Evolutionary conservation across 2,888 invertebrate species (phyloP), one percentile per base, ranked within the genome.

Genomic region (Tetheella fluctuosa): DNA sequence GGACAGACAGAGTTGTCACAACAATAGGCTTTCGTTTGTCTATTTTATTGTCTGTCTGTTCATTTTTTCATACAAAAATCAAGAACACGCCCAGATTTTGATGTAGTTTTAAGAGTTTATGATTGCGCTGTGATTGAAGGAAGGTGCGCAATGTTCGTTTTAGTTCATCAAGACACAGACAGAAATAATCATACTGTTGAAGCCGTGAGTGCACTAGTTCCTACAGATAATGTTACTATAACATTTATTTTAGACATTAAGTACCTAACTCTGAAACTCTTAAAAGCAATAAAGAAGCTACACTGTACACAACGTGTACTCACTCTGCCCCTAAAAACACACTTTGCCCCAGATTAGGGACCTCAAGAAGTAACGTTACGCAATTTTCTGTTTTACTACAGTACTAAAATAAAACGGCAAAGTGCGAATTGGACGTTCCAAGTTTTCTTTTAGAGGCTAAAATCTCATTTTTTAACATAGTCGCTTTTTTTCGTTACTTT

Each of bases 371-470:
- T 57, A 61, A 71, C 65, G 63, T 55, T 55, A 48, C 65, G 71
- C 69, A 71, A 71, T 74, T 71, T 65, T 57, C 48, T 63, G 61
- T 69, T 72, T 71, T 74, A 73, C 61, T 67, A 65, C 64, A 34
- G 42, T 37, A 63, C 60, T 63, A 60, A 61, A 59, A 54, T 15
- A 54, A 52, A 61, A 58, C 53, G 52, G 48, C 30, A 42, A 62
- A 57, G 59, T 66, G 69, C 23, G 57, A 67, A 71, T 57, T 42
- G 62, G 57, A 17, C 53, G 34, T 34, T 54, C 59, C 57, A 13
- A 54, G 39, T 55, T 55, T 55, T 55, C 34, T 34, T 34, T 54
- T n/a, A n/a, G 17, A 30, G 8, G 54, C 4, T 54, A 17, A 23
- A 20, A 55, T 55, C 12, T 34, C 2, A 37, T 34, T 23, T 55